These are phyloP conservation scores for Drosophila mojavensis DNA, from an alignment of 1,140 invertebrate species.

Conservation along the genomic window DNA sequence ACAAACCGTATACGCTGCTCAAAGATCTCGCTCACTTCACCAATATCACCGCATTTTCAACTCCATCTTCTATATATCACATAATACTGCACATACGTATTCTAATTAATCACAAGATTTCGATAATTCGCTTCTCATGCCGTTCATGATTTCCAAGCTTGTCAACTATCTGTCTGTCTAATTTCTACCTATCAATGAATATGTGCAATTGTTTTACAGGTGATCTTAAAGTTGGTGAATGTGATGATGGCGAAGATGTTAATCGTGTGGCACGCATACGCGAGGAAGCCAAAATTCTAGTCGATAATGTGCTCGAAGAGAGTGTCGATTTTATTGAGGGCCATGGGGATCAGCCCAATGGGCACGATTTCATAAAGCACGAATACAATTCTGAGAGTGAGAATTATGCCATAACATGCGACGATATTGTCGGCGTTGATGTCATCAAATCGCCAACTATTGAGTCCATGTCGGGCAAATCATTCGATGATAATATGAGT, in stretches of 20 bases:
- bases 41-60: constrained; percentile 64
- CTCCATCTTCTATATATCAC: constrained; percentile 44
- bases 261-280: constrained; percentile 71
- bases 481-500: constrained; percentile 83
- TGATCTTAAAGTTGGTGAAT: constrained; percentile 73
- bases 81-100: constrained; percentile 50
- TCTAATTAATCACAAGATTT: constrained; percentile 14
- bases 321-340: constrained; percentile 77
- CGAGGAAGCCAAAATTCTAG: constrained; percentile 79
- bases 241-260: constrained; percentile 52
- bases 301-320: constrained; percentile 82
- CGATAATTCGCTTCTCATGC: constrained; percentile 52
- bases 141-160: constrained; percentile 64
- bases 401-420: constrained; percentile 83
- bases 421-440: constrained; percentile 81
- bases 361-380: constrained; percentile 58
- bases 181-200: constrained; percentile 70
- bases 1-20: constrained; percentile 31
- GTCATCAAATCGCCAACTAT: constrained; percentile 83
- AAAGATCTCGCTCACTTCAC: constrained; percentile 60
- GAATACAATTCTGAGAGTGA: constrained; percentile 84
- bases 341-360: constrained; percentile 70
- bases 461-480: constrained; percentile 84
- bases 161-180: constrained; percentile 42
- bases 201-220: constrained; percentile 79